phyloP scores from a whole-genome alignment of 2,888 invertebrate genomes.

The Gortyna flavago region DNA sequence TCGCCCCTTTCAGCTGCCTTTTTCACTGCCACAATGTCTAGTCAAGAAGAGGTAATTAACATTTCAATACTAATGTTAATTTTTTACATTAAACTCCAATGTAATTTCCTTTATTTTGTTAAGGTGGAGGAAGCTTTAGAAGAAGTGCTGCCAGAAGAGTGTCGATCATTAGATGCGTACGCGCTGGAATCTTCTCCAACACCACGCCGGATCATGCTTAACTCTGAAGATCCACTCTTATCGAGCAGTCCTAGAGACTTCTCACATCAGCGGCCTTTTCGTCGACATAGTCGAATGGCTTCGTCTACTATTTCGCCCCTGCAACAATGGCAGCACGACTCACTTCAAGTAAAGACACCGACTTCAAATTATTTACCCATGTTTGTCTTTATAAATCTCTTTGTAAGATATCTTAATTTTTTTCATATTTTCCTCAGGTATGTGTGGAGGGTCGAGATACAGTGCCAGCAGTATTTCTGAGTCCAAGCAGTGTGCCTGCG shows the following conservation, averaged over 20 bases:
- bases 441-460: conserved; percentile 91
- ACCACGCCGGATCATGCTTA: conserved; percentile 96
- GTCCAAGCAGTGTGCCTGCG: conserved; percentile 93
- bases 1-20: conserved; percentile 95
- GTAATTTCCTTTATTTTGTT: conserved; percentile 51
- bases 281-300: conserved; percentile 78
- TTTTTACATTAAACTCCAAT: conserved; percentile 12
- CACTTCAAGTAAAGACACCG: conserved; percentile 80
- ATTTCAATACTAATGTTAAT: conserved; percentile 26
- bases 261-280: conserved; percentile 83
- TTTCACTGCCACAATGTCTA: conserved; percentile 95
- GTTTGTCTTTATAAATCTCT: not conserved
- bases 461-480: conserved; percentile 94
- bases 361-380: not conserved
- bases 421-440: conserved; percentile 72
- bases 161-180: conserved; percentile 91
- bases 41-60: conserved; percentile 92
- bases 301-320: conserved; percentile 75
- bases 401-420: not conserved
- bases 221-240: conserved; percentile 95
- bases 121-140: conserved; percentile 95
- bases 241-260: conserved; percentile 96
- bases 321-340: conserved; percentile 85
- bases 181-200: conserved; percentile 92
- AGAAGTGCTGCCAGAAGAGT: conserved; percentile 95